A percentile compares a stretch with the other conserved stretches of the same genome.
Evolutionary conservation across 2,113 vertebrate genomes (phyloP).

Genomic region (Eudorcas thomsonii): DNA sequence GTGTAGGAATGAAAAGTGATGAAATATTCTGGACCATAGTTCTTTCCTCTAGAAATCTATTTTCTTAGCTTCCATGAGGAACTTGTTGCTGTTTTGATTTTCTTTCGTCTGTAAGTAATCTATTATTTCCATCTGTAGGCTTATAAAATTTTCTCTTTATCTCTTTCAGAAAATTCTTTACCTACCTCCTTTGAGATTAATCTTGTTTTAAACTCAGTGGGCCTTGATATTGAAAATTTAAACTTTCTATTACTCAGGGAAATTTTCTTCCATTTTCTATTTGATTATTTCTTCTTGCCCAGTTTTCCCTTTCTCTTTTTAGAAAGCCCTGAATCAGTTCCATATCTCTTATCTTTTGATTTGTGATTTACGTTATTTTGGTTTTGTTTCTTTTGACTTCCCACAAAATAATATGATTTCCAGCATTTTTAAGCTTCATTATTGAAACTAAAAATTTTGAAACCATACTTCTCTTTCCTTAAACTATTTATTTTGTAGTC

Average conservation of each 20-base stretch:
- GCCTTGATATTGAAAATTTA: background rate
- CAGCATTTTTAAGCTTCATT: background rate
- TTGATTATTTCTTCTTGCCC: background rate
- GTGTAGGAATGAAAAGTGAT: background rate
- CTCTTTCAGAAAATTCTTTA: background rate
- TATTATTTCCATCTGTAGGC: background rate
- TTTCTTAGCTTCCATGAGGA: background rate
- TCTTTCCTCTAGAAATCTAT: background rate
- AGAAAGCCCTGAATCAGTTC: background rate
- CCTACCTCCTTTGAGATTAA: background rate
- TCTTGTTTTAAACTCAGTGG: background rate
- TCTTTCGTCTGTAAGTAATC: background rate
- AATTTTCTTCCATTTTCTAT: background rate
- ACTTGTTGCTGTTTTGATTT: background rate
- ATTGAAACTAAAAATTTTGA: background rate
- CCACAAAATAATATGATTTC: background rate
- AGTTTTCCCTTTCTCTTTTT: background rate
- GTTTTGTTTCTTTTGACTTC: background rate
- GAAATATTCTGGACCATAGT: background rate
- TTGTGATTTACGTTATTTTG: background rate
- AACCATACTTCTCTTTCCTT: background rate
- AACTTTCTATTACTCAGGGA: background rate
- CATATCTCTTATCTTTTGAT: background rate
- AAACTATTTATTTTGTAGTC: background rate
- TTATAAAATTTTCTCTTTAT: background rate